Base-by-base conservation (phyloP, 2,113 vertebrate genomes). In the Sialia sialis region DNA sequence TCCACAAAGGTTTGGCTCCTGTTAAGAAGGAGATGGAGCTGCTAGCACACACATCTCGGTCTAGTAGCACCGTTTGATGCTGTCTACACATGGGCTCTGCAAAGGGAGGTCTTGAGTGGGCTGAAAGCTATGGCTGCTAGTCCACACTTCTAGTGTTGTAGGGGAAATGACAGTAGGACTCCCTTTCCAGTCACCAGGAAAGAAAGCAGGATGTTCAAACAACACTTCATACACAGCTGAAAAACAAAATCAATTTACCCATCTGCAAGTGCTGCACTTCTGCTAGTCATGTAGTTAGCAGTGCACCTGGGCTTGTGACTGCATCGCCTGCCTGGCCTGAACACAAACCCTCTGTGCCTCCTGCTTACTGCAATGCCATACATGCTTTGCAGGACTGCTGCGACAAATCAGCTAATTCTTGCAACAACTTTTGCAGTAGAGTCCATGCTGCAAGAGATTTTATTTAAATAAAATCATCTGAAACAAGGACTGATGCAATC, bases 261-360 rank as follows among this genome's bases (percentile, higher is more conserved):
- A 92, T 84, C 54, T 72, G 56, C 60, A 76, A 84, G 46, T 34
- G 16, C 60, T 87, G 56, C 56, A 75, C n/a, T 67, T 70, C 44
- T 67, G 51, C 64, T 29, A 36, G 30, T 14, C 5, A 5, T 4
- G 13, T 3, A 21, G 39, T 27, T 9, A 60, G 25, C 32, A 70
- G 27, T 1, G 26, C 49, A 56, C 44, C 48, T 41, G 52, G 52
- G 55, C 30, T 55, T 27, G 43, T 27, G 63, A 12, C 36, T 11
- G 54, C 67, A 22, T 10, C 17, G 52, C 69, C 70, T 39, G 58
- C 29, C 49, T 19, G 58, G 32, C 36, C 55, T 21, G 32, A 60
- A n/a, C 2, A 4, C 55, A 32, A 84, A 38, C 38, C 46, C 70
- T 51, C 51, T 0, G 0, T 0, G 1, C 49, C 1, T 4, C 41